Conservation (phyloP, 2,797 vertebrate genomes). For the Echiichthys vipera region DNA sequence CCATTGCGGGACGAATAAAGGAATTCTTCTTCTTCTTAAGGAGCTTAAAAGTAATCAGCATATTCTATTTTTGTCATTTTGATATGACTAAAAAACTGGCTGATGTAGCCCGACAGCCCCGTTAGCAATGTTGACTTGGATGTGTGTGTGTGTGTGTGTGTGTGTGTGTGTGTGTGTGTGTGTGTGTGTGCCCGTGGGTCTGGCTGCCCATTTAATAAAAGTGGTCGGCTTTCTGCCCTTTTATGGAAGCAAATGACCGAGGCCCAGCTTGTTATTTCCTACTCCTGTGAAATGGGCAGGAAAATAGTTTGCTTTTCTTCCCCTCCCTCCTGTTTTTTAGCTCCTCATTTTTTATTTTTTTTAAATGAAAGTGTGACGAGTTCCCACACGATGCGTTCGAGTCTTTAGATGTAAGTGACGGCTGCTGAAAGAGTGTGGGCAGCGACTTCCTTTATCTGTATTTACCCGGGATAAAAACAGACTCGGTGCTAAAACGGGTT, state of each 20-base stretch:
- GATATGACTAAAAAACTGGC: too few species aligned
- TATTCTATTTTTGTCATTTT: too few species aligned
- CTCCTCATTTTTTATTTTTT: not conserved
- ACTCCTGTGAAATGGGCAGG: conserved; percentile 63
- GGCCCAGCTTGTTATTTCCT: conserved; percentile 74
- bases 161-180: conserved; percentile 6
- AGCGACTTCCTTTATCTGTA: conserved; percentile 24
- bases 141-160: conserved; percentile 1
- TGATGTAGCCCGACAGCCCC: too few species aligned
- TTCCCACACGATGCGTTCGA: conserved; percentile 30
- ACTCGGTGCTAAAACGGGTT: conserved; percentile 1
- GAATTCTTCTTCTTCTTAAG: too few species aligned
- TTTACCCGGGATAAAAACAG: conserved; percentile 32
- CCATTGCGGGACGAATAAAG: too few species aligned
- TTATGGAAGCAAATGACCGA: conserved; percentile 77
- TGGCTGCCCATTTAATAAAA: conserved; percentile 25
- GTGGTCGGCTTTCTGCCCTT: conserved; percentile 77
- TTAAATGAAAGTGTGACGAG: conserved; percentile 16
- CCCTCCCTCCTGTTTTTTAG: not conserved
- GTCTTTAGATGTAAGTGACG: conserved; percentile 41
- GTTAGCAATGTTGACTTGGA: too few species aligned
- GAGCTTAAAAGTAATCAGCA: too few species aligned
- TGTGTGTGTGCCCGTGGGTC: conserved; percentile 1
- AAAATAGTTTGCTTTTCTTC: conserved; percentile 66
- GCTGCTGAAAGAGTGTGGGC: conserved; percentile 40